Evolutionary conservation across 2,888 invertebrate species (phyloP).

Genomic region (Germaria angustata): DNA sequence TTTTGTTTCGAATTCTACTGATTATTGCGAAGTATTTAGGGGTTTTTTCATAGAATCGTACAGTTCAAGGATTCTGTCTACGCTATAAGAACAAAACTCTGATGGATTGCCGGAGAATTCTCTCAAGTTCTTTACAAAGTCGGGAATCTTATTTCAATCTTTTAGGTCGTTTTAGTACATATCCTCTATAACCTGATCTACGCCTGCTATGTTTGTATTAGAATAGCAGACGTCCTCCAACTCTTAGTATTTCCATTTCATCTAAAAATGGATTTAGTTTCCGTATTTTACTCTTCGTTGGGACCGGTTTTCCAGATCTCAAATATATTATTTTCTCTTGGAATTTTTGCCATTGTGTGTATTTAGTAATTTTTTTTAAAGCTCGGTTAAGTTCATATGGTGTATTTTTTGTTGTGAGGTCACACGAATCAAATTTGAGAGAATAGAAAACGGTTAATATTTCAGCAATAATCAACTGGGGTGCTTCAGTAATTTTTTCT

Average conservation of each 20-base stretch:
- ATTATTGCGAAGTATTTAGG: no score
- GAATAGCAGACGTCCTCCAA: no score
- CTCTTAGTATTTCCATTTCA: background rate
- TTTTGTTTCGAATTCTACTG: no score
- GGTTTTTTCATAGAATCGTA: no score
- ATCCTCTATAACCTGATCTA: no score
- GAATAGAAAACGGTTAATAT: background rate
- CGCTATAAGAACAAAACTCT: no score
- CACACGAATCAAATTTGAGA: background rate
- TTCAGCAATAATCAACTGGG: background rate
- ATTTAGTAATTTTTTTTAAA: background rate
- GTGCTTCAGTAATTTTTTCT: background rate
- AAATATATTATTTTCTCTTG: background rate
- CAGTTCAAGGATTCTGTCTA: no score
- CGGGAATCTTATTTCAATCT: no score
- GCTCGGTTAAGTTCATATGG: background rate
- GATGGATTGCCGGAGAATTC: no score
- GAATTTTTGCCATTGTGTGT: background rate
- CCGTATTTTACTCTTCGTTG: background rate
- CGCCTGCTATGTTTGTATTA: no score
- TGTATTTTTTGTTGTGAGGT: background rate
- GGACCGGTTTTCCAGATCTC: background rate
- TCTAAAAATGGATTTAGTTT: background rate
- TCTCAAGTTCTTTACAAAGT: no score
- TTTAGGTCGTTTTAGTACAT: no score